Conservation (phyloP, 2,113 vertebrate genomes). For the Nerophis lumbriciformis region DNA sequence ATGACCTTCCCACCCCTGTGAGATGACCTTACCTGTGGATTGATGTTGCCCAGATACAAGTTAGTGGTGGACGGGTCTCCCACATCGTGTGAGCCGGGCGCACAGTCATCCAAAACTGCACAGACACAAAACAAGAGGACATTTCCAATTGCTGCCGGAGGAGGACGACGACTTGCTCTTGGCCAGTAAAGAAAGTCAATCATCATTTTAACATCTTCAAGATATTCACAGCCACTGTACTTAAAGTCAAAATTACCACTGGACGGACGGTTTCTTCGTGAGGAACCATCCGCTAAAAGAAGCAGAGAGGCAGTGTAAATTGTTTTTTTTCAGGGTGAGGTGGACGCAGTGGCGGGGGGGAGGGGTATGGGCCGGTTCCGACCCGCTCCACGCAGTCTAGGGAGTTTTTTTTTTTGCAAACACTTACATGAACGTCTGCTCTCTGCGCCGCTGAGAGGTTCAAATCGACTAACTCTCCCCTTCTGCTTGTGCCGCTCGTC, state of each 20-base stretch:
- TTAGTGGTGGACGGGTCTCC: constrained; percentile 98
- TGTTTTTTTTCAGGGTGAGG: constrained; percentile 48
- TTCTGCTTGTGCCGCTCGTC: constrained; percentile 96
- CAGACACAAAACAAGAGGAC: constrained; percentile 42
- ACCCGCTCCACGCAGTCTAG: not conserved
- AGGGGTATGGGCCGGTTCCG: constrained; percentile 9
- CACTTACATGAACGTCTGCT: constrained; percentile 89
- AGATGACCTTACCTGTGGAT: constrained; percentile 82
- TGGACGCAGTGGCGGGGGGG: not conserved
- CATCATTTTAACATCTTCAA: constrained; percentile 24
- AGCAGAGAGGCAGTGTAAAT: constrained; percentile 72
- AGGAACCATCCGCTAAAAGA: constrained; percentile 91
- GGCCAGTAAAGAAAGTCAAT: not conserved
- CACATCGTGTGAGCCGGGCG: constrained; percentile 95
- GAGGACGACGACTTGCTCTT: constrained; percentile 26
- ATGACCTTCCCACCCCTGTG: no score
- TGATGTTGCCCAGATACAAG: constrained; percentile 97
- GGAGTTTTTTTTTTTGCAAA: not conserved
- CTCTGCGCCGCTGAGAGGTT: constrained; percentile 85
- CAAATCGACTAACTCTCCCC: constrained; percentile 94
- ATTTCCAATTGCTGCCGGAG: constrained; percentile 52
- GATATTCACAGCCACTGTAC: constrained; percentile 60
- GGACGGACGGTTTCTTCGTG: constrained; percentile 94
- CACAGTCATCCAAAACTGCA: constrained; percentile 92
- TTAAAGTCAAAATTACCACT: constrained; percentile 85